Conservation (phyloP, 2,797 vertebrate species). For the Podargus strigoides region DNA sequence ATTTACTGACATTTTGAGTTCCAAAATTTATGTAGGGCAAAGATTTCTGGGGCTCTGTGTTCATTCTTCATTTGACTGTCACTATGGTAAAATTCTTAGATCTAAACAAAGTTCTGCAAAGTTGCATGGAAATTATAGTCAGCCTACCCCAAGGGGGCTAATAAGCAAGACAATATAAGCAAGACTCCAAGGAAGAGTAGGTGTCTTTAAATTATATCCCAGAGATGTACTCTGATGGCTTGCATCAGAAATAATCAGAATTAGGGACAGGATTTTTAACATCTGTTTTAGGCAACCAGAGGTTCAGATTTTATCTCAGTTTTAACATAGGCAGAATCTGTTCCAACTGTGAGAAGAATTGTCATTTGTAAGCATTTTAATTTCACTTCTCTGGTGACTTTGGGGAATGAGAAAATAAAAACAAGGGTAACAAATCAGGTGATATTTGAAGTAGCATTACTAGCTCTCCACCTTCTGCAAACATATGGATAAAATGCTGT, state of each 20-base stretch:
- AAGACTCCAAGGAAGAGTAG: neutral
- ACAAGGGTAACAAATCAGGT: neutral
- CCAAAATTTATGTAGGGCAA: slow-evolving; percentile 9
- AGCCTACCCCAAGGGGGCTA: neutral
- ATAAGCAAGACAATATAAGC: slow-evolving; percentile 7
- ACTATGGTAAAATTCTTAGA: neutral
- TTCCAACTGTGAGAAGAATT: neutral
- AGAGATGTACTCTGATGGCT: neutral
- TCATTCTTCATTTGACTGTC: neutral
- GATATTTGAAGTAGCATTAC: neutral
- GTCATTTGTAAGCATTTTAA: neutral
- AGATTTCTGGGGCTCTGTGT: neutral
- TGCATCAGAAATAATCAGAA: neutral
- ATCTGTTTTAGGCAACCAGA: neutral
- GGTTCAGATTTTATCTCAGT: neutral
- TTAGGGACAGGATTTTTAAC: neutral
- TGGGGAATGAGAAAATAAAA: neutral
- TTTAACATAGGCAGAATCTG: slow-evolving; percentile 5
- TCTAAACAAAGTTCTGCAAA: slow-evolving; percentile 3
- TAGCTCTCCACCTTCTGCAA: neutral
- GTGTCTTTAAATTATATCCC: neutral
- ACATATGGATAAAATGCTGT: neutral
- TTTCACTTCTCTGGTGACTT: neutral
- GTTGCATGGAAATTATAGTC: neutral
- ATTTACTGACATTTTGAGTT: slow-evolving; percentile 3